Percentiles rank a stretch among this genome's conserved stretches.
Evolutionary conservation across 53 echinoderm and acorn worm genomes (phyloP).

Genomic region (Actinopyga echinites): DNA sequence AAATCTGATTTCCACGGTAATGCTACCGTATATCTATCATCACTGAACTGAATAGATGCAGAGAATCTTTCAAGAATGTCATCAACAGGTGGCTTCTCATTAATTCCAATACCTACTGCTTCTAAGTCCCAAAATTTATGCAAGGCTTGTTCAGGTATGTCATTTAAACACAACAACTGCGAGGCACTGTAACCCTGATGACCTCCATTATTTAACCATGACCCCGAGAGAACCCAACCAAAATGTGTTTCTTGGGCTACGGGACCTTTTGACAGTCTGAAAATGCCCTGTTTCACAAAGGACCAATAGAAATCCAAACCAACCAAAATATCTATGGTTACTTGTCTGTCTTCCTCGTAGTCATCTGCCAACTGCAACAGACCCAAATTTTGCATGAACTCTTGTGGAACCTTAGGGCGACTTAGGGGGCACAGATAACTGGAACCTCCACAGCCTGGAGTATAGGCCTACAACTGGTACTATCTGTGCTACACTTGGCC

Average conservation of each 20-base stretch:
- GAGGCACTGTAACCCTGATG: neutral
- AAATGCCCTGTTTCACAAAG: neutral
- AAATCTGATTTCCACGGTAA: no score
- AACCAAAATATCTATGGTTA: neutral
- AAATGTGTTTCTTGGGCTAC: neutral
- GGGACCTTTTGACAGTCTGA: neutral
- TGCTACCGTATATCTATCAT: no score
- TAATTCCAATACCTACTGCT: no score
- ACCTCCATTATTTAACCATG: neutral
- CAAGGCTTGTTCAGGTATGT: neutral
- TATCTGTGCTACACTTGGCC: neutral
- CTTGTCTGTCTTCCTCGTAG: neutral
- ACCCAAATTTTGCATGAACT: neutral
- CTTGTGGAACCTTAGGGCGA: neutral
- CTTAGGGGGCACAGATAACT: neutral
- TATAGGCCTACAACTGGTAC: neutral
- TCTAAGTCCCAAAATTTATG: neutral
- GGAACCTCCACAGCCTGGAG: no score
- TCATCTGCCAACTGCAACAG: neutral
- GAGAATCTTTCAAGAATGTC: neutral
- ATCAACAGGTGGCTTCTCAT: no score
- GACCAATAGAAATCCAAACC: neutral
- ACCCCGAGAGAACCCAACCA: constrained; percentile 2
- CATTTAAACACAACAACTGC: neutral
- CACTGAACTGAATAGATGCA: no score